Evolutionary conservation across 2,113 vertebrate genomes (phyloP), one percentile per base, ranked within the genome.

Genomic region (Montifringilla adamsi): DNA sequence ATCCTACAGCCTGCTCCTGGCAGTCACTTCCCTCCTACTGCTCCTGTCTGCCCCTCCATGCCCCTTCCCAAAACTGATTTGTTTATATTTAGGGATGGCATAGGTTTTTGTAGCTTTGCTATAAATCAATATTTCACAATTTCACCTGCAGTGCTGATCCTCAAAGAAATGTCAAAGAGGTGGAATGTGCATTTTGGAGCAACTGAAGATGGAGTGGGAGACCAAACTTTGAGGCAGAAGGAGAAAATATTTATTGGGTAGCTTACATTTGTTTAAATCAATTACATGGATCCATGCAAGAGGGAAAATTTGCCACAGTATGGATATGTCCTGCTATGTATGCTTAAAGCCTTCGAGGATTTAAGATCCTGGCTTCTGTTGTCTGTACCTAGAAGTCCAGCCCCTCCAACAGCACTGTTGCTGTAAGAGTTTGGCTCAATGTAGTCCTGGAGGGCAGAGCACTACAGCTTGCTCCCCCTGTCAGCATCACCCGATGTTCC

Each of bases 291-390:
- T 70, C 31, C 27, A 63, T 35, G 50, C 16, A 77, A 73, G 72
- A 74, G 7, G 9, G 6, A n/a, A 43, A 58, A 24, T 24, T 74
- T 1, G 19, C 7, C 3, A 4, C 14, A 23, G 16, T 27, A 64
- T 13, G 5, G 64, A 47, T 26, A 24, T 0, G 0, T 44, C 17
- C 49, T 41, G 30, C 33, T 11, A 33, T 80, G 67, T n/a, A n/a
- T n/a, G n/a, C n/a, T n/a, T n/a, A 70, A 35, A 92, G 50, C 15
- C 8, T 27, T 35, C 35, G 16, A 77, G 41, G 14, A 77, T 77
- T 77, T 50, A 68, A 84, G 43, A 80, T 17, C 33, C 28, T 46
- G 20, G 11, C 27, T 87, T 68, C 41, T 93, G 83, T 35, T 20
- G 31, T 63, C 37, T 69, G 20, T 21, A 62, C 19, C 39, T 67